Base-by-base conservation (phyloP, 2,113 vertebrate species). In the Cyrtonyx montezumae region DNA sequence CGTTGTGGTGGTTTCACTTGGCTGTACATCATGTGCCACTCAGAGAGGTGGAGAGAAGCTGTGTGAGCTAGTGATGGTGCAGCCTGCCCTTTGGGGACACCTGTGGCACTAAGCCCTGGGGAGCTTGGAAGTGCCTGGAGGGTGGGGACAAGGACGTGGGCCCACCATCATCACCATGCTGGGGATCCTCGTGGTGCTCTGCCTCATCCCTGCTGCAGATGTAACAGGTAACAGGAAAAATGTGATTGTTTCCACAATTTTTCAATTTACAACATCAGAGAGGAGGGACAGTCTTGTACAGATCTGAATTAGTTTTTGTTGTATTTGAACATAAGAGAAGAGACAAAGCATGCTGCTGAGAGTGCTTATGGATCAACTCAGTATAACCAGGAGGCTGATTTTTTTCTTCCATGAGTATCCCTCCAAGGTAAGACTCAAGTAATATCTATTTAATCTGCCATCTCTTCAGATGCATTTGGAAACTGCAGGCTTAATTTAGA, bases 191-290 rank as follows among this genome's bases (percentile, higher is more conserved):
- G 71, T 96, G 90, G 91, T 90, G 90, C 88, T 98, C 95, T 95
- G 83, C 94, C 93, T 98, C 94, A 96, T 97, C 90, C 96, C 94
- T 15, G 59, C 94, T n/a, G 91, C 95, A 93, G 93, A 97, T 95
- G 88, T 88, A 83, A 94, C 93, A 98, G 98, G 98, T 98, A 98
- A 96, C 28, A 74, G 69, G 13, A 9, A 96, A 83, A 11, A 30
- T 75, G 87, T 66, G 69, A 56, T 69, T 65, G 75, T 59, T 89
- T 88, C 94, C n/a, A 6, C 36, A 37, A 8, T 13, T 91, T 94
- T 91, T 79, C 48, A 46, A 76, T 59, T 58, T 80, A 68, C 51
- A 55, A 71, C 48, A 34, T 68, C 7, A 17, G 36, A 28, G 14
- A 14, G 12, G 13, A 28, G 48, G 62, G 75, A 89, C 78, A 26